phyloP scores from a whole-genome alignment of 2,888 invertebrate genomes.

The Stegophylla sp. region DNA sequence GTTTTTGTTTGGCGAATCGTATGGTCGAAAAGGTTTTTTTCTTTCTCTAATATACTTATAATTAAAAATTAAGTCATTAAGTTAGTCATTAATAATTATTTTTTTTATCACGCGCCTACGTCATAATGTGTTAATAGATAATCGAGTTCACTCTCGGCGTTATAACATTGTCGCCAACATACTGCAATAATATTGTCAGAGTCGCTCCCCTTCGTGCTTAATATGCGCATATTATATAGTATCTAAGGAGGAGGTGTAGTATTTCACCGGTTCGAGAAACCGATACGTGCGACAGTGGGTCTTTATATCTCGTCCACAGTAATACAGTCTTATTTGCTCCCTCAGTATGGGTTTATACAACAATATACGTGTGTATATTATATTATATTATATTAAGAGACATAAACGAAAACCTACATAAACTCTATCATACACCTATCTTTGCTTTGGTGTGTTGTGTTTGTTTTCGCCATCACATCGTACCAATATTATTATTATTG shows the following conservation, averaged over 20 bases:
- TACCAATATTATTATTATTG: background rate
- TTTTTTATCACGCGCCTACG: too few species aligned
- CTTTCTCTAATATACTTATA: too few species aligned
- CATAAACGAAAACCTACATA: background rate
- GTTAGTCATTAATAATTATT: too few species aligned
- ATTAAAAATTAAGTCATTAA: too few species aligned
- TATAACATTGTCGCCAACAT: background rate
- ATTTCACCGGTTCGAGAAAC: constrained; percentile 3
- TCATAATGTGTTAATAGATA: too few species aligned
- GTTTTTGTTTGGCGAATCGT: background rate
- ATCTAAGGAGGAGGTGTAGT: background rate
- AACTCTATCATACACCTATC: background rate
- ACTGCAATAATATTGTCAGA: background rate
- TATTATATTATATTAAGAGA: too few species aligned
- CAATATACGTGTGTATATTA: background rate
- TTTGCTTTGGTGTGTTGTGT: background rate
- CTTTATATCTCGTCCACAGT: background rate
- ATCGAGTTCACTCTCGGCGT: too few species aligned
- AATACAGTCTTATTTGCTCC: background rate
- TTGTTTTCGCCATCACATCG: constrained; percentile 25
- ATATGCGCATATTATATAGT: too few species aligned
- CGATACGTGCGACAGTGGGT: constrained; percentile 11
- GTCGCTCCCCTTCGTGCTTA: too few species aligned
- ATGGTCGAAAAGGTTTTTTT: background rate
- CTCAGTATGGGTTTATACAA: background rate